Conservation (phyloP, 2,113 vertebrate species). For the Leptocoma aspasia region DNA sequence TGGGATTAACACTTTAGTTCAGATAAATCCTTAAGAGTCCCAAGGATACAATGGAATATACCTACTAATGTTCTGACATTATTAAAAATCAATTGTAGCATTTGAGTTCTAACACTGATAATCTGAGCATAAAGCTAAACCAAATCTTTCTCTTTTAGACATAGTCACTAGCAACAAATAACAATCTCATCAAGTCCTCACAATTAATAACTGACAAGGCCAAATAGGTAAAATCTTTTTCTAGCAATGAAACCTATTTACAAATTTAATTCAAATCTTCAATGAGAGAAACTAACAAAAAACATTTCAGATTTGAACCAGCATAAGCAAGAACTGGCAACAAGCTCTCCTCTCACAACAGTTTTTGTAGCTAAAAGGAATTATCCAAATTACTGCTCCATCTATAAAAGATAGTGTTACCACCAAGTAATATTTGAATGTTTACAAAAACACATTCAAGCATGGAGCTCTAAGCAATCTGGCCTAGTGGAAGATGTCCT, state of each 20-base stretch:
- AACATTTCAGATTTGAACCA: not conserved
- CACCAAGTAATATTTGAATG: not conserved
- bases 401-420: not conserved
- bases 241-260: not conserved
- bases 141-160: not conserved
- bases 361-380: not conserved
- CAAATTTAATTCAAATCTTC: not conserved
- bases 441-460: not conserved
- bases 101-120: not conserved
- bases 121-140: not conserved
- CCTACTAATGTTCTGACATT: not conserved
- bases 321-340: not conserved
- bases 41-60: not conserved
- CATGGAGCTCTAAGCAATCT: not conserved
- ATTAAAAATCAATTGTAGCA: accelerated
- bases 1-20: not conserved
- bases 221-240: not conserved
- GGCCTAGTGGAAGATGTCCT: not conserved
- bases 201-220: not conserved
- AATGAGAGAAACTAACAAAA: not conserved
- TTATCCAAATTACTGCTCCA: not conserved
- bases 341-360: not conserved
- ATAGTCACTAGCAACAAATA: not conserved
- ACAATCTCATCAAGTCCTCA: not conserved
- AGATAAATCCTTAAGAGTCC: not conserved